Percentiles rank a stretch among this genome's conserved stretches.
Conservation (phyloP, 2,797 vertebrate genomes). For the Hippoglossus hippoglossus region DNA sequence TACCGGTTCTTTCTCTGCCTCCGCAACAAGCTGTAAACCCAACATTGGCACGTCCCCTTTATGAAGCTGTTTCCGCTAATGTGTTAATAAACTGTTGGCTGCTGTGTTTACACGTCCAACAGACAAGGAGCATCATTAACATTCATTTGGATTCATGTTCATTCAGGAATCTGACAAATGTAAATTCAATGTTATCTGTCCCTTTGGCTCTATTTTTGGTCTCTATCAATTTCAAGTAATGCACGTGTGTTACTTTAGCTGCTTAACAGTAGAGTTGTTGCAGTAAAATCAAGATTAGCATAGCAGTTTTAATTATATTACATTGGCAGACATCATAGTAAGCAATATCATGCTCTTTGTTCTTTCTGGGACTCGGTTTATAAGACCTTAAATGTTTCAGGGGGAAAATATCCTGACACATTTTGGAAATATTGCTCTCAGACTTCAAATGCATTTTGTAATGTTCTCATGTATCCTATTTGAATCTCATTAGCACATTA, state of each 20-base stretch:
- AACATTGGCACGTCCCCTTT: too few species aligned
- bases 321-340: neutral
- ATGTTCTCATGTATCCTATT: constrained; percentile 25
- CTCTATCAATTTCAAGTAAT: neutral
- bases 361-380: constrained; percentile 2
- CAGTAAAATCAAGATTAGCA: neutral
- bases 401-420: constrained; percentile 16
- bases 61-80: too few species aligned
- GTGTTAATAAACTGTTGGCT: too few species aligned
- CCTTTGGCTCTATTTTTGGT: neutral
- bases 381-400: neutral
- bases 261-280: neutral
- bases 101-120: too few species aligned
- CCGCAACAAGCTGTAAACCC: too few species aligned
- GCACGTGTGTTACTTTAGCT: too few species aligned
- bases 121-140: too few species aligned
- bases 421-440: constrained; percentile 23
- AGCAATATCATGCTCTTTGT: neutral
- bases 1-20: neutral
- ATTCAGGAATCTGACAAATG: too few species aligned
- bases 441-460: constrained; percentile 15
- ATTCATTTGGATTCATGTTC: too few species aligned
- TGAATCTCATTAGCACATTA: constrained; percentile 51
- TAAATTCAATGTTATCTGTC: neutral
- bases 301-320: neutral